A percentile compares a stretch with the other conserved stretches of the same genome.
Evolutionary conservation across 2,113 vertebrate genomes (phyloP).

Genomic region (Gracilinanus agilis): DNA sequence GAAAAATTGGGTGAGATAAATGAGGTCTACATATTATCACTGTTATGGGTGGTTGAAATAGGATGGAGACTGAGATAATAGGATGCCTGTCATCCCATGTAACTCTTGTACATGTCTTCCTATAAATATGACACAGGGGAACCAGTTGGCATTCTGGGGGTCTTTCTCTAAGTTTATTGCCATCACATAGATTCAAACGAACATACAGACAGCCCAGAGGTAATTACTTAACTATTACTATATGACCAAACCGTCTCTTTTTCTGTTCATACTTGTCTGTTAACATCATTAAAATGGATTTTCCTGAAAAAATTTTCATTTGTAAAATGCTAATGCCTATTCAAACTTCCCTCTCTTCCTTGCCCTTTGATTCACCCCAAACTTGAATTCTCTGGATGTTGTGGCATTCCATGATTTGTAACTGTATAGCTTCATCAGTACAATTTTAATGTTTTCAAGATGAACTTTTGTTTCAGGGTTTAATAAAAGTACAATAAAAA

Average conservation of each 20-base stretch:
- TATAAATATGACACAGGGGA: background rate
- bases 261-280: background rate
- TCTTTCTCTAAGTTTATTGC: background rate
- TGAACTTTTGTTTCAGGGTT: background rate
- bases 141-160: background rate
- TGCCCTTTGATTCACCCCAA: background rate
- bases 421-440: background rate
- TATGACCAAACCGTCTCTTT: background rate
- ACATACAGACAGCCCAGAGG: background rate
- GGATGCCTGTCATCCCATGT: background rate
- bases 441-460: background rate
- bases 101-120: background rate
- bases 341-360: background rate
- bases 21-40: background rate
- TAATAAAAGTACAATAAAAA: background rate
- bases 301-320: background rate
- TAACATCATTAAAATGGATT: background rate
- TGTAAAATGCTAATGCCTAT: background rate
- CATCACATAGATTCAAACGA: background rate
- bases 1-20: background rate
- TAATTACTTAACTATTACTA: background rate
- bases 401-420: background rate
- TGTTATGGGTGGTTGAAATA: background rate
- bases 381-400: background rate
- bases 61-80: background rate